Evolutionary conservation across 2,888 invertebrate species (phyloP).

Genomic region (Tortrix viridana): DNA sequence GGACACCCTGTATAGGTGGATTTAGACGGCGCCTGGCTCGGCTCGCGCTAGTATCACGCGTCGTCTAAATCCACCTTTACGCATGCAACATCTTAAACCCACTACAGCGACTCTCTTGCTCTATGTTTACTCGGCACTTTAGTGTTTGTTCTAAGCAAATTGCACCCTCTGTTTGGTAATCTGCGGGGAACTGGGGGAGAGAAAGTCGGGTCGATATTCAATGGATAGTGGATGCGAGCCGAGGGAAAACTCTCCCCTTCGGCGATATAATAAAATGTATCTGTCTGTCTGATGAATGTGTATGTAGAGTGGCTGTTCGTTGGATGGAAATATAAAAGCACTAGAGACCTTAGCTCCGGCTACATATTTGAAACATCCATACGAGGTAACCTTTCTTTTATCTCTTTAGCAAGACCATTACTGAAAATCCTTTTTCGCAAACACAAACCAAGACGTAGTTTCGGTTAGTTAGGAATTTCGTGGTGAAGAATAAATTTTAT

Average conservation of each 20-base stretch:
- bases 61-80: no score
- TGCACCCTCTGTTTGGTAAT: conserved; percentile 7
- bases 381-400: no score
- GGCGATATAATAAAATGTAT: conserved; percentile 13
- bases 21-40: no score
- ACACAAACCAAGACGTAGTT: no score
- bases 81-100: not conserved
- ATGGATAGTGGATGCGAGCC: conserved; percentile 16
- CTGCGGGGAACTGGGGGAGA: conserved; percentile 4
- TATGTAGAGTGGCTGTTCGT: conserved; percentile 8
- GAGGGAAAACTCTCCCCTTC: conserved; percentile 15
- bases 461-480: no score
- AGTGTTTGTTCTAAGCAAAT: not conserved
- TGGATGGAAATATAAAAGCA: conserved; percentile 5
- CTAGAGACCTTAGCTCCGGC: not conserved
- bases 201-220: conserved; percentile 12
- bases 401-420: no score
- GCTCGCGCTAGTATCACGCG: no score
- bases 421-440: no score
- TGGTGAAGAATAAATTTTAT: no score
- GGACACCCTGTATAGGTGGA: no score
- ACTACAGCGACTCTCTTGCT: not conserved
- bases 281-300: conserved; percentile 11
- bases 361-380: no score
- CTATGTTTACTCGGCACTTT: not conserved